Conservation (phyloP, 2,797 vertebrate species). For the Numenius phaeopus region DNA sequence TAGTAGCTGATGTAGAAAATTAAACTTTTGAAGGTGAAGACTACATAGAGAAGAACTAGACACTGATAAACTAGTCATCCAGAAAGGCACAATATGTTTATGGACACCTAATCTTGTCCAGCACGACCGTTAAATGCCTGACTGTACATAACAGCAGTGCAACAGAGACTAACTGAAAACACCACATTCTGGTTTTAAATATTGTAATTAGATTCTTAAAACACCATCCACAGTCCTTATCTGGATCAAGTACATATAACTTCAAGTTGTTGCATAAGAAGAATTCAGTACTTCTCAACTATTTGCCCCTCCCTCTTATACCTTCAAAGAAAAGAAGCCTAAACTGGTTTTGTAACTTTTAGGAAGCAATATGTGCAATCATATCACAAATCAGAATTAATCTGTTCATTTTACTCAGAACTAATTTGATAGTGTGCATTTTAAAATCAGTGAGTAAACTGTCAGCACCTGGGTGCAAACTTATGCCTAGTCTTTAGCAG, state of each 20-base stretch:
- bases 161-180: not conserved
- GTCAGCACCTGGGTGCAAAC: not conserved
- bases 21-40: conserved; percentile 39
- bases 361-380: not conserved
- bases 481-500: not conserved
- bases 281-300: not conserved
- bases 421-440: not conserved
- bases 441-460: not conserved
- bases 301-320: not conserved
- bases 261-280: not conserved
- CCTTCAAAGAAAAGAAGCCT: not conserved
- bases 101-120: not conserved
- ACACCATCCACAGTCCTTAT: not conserved
- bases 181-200: not conserved
- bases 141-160: not conserved
- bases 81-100: not conserved
- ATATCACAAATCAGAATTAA: not conserved
- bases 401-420: not conserved
- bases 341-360: conserved; percentile 37
- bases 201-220: not conserved
- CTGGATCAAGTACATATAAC: not conserved
- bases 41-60: not conserved
- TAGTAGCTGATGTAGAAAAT: not conserved
- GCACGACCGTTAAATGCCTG: not conserved
- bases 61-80: not conserved